Percentiles rank a stretch among this genome's conserved stretches.
Conservation (phyloP, 2,888 invertebrate genomes). For the Empis livida region DNA sequence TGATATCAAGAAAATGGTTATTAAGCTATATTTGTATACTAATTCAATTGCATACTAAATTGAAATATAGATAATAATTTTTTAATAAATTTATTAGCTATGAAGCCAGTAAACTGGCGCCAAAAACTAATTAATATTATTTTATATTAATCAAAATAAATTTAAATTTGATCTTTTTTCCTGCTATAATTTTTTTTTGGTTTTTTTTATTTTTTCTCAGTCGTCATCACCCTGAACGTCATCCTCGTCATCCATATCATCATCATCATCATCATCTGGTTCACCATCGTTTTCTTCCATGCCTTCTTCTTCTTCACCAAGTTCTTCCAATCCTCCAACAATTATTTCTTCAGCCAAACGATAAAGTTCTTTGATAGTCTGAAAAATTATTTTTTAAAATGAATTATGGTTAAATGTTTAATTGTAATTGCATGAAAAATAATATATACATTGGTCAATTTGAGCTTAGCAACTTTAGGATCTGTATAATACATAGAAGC, state of each 20-base stretch:
- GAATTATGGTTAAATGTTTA: too few relatives aligned
- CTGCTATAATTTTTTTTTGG: too few relatives aligned
- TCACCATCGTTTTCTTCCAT: background rate
- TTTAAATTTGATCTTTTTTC: too few relatives aligned
- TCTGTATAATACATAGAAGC: conserved; percentile 43
- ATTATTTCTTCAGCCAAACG: conserved; percentile 46
- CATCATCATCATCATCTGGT: background rate
- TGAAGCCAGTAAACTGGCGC: too few relatives aligned
- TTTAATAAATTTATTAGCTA: too few relatives aligned
- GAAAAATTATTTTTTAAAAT: conserved; percentile 5
- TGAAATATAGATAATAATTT: too few relatives aligned
- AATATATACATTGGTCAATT: conserved; percentile 38
- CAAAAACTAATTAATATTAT: too few relatives aligned
- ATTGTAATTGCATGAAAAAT: too few relatives aligned
- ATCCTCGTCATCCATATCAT: conserved; percentile 11
- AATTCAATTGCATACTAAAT: too few relatives aligned
- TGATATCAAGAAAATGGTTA: too few relatives aligned
- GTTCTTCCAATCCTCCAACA: conserved; percentile 29
- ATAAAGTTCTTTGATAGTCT: conserved; percentile 50
- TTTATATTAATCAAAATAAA: too few relatives aligned
- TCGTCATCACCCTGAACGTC: conserved; percentile 9
- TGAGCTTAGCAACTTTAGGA: conserved; percentile 39
- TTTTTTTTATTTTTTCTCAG: background rate
- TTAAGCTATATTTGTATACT: too few relatives aligned
- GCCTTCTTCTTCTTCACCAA: conserved; percentile 5